These are phyloP conservation scores for Chaetophractus vellerosus DNA, from an alignment of 2,797 vertebrate species.

Conservation along the genomic window DNA sequence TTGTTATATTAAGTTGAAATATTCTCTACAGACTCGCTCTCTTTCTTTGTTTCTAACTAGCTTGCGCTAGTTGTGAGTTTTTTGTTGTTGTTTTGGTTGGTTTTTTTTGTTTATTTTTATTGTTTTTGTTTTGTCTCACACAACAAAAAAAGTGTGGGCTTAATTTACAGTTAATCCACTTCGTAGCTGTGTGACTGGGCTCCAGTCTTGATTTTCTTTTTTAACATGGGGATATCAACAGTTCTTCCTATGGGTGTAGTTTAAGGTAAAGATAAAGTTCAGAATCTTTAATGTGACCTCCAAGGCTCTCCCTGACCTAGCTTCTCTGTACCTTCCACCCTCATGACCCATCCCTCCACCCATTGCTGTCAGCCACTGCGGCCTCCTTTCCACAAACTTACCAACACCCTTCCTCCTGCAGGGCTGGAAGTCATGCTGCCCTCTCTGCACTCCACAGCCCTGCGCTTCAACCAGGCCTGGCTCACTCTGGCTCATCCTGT, in stretches of 20 bases:
- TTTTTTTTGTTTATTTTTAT: too few species aligned
- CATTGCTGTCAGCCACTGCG: not conserved
- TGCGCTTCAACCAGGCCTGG: not conserved
- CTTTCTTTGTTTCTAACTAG: conserved; percentile 56
- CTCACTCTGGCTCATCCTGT: not conserved
- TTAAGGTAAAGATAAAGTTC: not conserved
- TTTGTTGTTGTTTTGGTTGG: too few species aligned
- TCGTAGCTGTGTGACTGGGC: not conserved
- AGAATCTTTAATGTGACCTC: not conserved
- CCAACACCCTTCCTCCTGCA: not conserved
- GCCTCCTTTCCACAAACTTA: not conserved
- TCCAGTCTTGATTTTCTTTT: conserved; percentile 29
- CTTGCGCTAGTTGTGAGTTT: not conserved
- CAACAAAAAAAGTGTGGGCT: not conserved
- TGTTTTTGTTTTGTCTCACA: not conserved
- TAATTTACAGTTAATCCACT: not conserved
- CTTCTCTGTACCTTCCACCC: not conserved
- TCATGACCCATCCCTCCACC: not conserved
- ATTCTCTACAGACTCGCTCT: not conserved
- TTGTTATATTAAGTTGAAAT: not conserved
- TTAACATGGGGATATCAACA: not conserved
- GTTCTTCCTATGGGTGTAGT: not conserved
- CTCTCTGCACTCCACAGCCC: not conserved
- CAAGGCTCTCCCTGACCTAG: not conserved
- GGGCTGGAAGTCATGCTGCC: not conserved